Percentiles rank a stretch among this genome's conserved stretches.
Evolutionary conservation across 53 echinoderm and acorn worm genomes (phyloP).

Genomic region (Zoroaster sp.): DNA sequence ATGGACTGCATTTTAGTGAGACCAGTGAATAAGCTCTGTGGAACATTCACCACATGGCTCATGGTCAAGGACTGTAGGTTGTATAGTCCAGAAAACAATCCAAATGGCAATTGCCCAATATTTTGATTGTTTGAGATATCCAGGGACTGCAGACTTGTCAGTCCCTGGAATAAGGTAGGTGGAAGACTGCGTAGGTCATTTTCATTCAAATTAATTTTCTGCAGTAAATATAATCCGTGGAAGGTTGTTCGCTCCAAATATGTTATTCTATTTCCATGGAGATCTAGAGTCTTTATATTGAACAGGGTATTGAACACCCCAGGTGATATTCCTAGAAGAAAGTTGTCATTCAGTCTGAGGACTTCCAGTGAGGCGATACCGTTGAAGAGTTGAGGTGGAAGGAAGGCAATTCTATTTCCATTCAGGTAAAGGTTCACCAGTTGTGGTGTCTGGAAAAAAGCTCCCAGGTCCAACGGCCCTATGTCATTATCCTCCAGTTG

Average conservation of each 20-base stretch:
- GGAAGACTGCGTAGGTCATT: constrained; percentile 68
- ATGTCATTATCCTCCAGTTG: constrained; percentile 83
- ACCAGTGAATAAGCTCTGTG: constrained; percentile 53
- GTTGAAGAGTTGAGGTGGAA: constrained; percentile 71
- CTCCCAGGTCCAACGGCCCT: constrained; percentile 31
- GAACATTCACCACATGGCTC: constrained; percentile 64
- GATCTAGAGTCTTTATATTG: constrained; percentile 68
- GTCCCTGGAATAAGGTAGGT: constrained; percentile 65
- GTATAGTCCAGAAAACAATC: constrained; percentile 56
- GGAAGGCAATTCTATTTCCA: constrained; percentile 61
- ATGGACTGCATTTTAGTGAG: constrained; percentile 59
- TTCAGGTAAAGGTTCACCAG: constrained; percentile 81
- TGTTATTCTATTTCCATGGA: constrained; percentile 64
- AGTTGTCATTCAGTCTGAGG: constrained; percentile 80
- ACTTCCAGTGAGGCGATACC: constrained; percentile 69
- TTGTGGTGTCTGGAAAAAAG: constrained; percentile 64
- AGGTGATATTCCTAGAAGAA: constrained; percentile 58
- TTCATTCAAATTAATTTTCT: constrained; percentile 73
- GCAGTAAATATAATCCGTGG: constrained; percentile 52
- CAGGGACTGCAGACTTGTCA: constrained; percentile 57
- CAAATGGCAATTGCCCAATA: constrained; percentile 60
- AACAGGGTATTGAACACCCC: constrained; percentile 56
- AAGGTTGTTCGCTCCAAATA: constrained; percentile 52
- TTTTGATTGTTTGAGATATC: constrained; percentile 67
- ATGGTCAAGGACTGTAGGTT: constrained; percentile 47